Percentiles rank a stretch among this genome's conserved stretches.
phyloP scores from a whole-genome alignment of 2,888 invertebrate species.

The Calliscelio sp. region DNA sequence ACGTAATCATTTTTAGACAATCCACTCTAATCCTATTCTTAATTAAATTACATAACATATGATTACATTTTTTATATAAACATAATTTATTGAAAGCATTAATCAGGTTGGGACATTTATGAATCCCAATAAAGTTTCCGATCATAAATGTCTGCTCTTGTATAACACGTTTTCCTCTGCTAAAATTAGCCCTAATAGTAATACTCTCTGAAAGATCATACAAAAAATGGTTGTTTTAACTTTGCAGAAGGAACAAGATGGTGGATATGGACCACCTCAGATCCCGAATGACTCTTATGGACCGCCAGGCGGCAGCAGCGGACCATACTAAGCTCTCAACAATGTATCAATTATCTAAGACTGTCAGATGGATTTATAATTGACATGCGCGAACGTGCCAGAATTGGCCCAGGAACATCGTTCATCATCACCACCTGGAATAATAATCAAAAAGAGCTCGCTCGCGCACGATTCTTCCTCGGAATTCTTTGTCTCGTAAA shows the following conservation, averaged over 20 bases:
- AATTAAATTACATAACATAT: no score
- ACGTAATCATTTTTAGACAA: no score
- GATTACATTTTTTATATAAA: no score
- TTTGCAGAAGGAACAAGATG: slow-evolving; percentile 82
- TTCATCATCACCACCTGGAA: not conserved
- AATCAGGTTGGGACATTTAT: no score
- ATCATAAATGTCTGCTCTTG: no score
- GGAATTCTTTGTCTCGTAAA: slow-evolving; percentile 66
- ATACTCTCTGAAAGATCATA: no score
- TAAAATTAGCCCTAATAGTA: no score
- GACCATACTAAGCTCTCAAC: slow-evolving; percentile 48
- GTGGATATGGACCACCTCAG: slow-evolving; percentile 84
- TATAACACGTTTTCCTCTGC: no score
- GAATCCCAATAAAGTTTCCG: no score
- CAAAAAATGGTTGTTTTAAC: not conserved
- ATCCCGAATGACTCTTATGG: slow-evolving; percentile 86
- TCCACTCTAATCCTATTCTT: no score
- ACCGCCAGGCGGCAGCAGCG: slow-evolving; percentile 82
- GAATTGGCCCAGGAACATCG: not conserved
- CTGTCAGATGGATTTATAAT: slow-evolving; percentile 65
- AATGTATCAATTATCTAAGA: slow-evolving; percentile 47
- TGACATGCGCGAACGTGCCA: slow-evolving; percentile 47
- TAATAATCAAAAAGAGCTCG: slow-evolving; percentile 33
- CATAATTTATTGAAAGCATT: no score
- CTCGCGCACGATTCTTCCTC: slow-evolving; percentile 58